Percentiles rank a stretch among this genome's conserved stretches.
Evolutionary conservation across 2,797 vertebrate genomes (phyloP).

Genomic region (Tenualosa ilisha): DNA sequence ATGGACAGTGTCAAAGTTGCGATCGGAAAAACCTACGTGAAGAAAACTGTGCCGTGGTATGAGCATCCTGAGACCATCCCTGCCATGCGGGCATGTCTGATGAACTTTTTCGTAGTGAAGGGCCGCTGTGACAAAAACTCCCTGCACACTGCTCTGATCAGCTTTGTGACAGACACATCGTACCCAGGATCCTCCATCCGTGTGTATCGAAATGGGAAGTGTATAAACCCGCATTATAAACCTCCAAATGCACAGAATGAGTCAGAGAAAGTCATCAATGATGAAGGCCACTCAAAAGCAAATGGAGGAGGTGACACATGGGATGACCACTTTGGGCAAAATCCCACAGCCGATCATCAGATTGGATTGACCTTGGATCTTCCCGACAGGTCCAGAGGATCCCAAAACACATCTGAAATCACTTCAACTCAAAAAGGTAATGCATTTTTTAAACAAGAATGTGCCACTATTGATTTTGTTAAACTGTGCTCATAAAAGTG

Average conservation of each 20-base stretch:
- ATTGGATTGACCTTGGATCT: neutral
- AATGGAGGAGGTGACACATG: neutral
- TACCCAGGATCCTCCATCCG: conserved; percentile 5
- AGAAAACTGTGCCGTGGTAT: conserved; percentile 1
- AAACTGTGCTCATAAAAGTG: neutral
- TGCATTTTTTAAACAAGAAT: neutral
- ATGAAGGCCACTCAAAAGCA: neutral
- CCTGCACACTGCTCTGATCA: conserved; percentile 1
- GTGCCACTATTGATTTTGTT: neutral
- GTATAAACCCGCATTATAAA: neutral
- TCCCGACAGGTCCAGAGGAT: neutral
- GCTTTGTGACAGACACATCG: neutral
- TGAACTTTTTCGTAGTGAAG: neutral
- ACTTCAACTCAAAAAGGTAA: neutral
- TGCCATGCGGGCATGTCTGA: conserved; percentile 2
- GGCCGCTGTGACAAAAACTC: conserved; percentile 8
- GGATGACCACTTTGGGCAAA: neutral
- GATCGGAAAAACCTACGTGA: neutral
- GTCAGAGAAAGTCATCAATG: neutral
- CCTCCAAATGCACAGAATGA: neutral
- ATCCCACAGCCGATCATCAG: neutral
- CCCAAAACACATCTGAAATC: neutral
- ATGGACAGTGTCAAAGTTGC: neutral
- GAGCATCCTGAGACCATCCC: conserved; percentile 1
- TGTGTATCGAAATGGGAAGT: neutral